A percentile compares a stretch with the other conserved stretches of the same genome.
Conservation (phyloP, 2,797 vertebrate species). For the Pagetopsis macropterus region DNA sequence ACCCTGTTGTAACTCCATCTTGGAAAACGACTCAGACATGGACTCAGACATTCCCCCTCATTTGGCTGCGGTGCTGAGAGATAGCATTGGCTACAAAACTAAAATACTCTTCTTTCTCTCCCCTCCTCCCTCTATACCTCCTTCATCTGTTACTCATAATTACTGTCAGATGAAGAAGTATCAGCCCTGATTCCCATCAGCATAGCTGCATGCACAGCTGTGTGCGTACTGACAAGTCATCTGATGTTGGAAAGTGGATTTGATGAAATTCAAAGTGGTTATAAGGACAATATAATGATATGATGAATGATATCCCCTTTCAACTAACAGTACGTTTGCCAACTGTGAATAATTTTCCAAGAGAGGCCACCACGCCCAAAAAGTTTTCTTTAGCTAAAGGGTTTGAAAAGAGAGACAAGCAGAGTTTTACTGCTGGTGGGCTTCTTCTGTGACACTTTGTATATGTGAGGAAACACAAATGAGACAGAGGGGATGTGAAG, state of each 20-base stretch:
- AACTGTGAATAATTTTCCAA: constrained; percentile 14
- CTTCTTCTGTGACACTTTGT: constrained; percentile 2
- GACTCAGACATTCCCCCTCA: constrained; percentile 54
- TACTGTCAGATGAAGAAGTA: constrained; percentile 53
- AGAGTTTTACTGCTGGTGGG: constrained; percentile 1
- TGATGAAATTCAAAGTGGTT: constrained; percentile 20
- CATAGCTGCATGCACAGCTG: constrained; percentile 42
- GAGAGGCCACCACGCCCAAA: constrained; percentile 7
- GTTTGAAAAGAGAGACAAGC: constrained; percentile 3
- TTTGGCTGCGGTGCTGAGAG: constrained; percentile 46
- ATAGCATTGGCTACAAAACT: constrained; percentile 57
- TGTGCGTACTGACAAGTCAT: constrained; percentile 23
- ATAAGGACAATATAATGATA: constrained; percentile 5
- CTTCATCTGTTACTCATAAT: constrained; percentile 56
- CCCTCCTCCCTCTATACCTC: constrained; percentile 25
- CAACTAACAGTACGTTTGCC: constrained; percentile 6
- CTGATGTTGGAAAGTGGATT: constrained; percentile 41
- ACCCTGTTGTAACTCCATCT: constrained; percentile 43
- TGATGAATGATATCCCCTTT: constrained; percentile 9
- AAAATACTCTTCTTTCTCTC: constrained; percentile 43
- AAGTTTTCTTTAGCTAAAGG: background rate
- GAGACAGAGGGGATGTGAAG: constrained; percentile 20
- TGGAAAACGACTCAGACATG: constrained; percentile 48
- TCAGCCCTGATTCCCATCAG: constrained; percentile 40
- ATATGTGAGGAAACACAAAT: constrained; percentile 8